Evolutionary conservation across 53 echinoderm and acorn worm genomes (phyloP).

Genomic region (Hippasteria phrygiana): DNA sequence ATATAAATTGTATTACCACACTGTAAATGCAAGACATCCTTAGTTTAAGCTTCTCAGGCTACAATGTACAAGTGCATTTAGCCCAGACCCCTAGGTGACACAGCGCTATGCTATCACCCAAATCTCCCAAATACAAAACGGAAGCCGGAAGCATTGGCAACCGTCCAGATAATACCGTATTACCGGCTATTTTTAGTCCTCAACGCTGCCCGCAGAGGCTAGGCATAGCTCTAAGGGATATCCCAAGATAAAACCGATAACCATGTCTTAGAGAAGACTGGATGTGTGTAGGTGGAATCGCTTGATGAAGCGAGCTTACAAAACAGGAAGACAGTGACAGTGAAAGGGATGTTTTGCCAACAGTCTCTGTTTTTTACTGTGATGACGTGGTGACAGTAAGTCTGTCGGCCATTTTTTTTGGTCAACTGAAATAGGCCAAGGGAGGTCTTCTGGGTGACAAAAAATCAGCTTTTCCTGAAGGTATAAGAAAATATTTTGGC

Average conservation of each 20-base stretch:
- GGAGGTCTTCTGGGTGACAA: too few species aligned
- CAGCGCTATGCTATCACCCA: slow-evolving; percentile 19
- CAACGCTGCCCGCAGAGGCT: neutral
- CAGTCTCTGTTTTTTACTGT: neutral
- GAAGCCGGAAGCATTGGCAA: slow-evolving; percentile 54
- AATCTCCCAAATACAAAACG: slow-evolving; percentile 27
- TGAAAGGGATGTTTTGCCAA: slow-evolving; percentile 40
- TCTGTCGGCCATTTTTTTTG: neutral
- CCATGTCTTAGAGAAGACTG: neutral
- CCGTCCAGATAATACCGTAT: slow-evolving; percentile 37
- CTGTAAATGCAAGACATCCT: slow-evolving; percentile 5
- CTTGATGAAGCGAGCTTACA: slow-evolving; percentile 6
- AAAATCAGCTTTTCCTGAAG: too few species aligned
- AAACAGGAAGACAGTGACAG: slow-evolving; percentile 51
- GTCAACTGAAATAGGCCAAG: neutral
- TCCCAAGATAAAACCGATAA: slow-evolving; percentile 1
- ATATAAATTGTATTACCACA: neutral
- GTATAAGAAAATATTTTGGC: too few species aligned
- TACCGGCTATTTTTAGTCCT: slow-evolving; percentile 51
- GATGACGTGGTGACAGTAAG: neutral
- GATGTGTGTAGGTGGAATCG: neutral
- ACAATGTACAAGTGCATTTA: too few species aligned
- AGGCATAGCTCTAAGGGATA: slow-evolving; percentile 21
- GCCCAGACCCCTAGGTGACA: slow-evolving; percentile 38
- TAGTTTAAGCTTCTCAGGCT: neutral